Conservation (phyloP, 2,797 vertebrate species). For the Coluber constrictor region DNA sequence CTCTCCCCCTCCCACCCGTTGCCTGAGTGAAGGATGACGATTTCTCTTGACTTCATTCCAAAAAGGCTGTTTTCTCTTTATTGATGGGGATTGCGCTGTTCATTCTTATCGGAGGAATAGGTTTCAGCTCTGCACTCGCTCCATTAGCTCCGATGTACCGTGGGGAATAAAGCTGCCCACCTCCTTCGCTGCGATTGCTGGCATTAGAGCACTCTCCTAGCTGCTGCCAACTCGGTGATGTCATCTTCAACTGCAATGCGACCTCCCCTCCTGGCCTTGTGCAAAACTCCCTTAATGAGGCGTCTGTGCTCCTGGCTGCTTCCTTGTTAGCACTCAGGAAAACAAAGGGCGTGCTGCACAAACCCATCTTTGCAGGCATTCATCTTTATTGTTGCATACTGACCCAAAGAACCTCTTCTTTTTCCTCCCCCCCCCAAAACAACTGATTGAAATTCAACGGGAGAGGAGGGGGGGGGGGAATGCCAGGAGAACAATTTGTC, state of each 20-base stretch:
- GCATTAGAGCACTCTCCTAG: conserved; percentile 28
- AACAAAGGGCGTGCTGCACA: conserved; percentile 38
- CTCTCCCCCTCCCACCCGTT: not conserved
- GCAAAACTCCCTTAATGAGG: not conserved
- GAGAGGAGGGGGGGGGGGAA: not conserved
- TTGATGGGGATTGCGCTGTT: conserved; percentile 12
- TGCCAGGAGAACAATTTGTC: conserved; percentile 36
- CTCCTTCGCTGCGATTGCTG: conserved; percentile 5
- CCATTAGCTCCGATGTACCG: conserved; percentile 36
- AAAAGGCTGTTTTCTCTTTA: conserved; percentile 21
- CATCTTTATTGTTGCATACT: conserved; percentile 26
- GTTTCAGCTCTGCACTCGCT: conserved; percentile 31
- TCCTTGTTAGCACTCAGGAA: conserved; percentile 13
- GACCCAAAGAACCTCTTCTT: conserved; percentile 33
- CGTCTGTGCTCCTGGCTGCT: fast-evolving
- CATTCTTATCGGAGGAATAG: conserved; percentile 37
- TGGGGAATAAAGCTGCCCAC: conserved; percentile 35
- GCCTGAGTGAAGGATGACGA: not conserved
- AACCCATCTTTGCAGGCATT: conserved; percentile 40
- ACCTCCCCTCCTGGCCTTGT: conserved; percentile 27
- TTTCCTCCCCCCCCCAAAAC: not conserved
- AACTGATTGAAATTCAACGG: conserved; percentile 31
- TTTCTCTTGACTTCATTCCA: conserved; percentile 35
- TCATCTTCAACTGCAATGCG: conserved; percentile 17
- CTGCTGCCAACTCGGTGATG: conserved; percentile 25